phyloP scores from a whole-genome alignment of 2,888 invertebrate species.

The Hirtodrosophila duncani region DNA sequence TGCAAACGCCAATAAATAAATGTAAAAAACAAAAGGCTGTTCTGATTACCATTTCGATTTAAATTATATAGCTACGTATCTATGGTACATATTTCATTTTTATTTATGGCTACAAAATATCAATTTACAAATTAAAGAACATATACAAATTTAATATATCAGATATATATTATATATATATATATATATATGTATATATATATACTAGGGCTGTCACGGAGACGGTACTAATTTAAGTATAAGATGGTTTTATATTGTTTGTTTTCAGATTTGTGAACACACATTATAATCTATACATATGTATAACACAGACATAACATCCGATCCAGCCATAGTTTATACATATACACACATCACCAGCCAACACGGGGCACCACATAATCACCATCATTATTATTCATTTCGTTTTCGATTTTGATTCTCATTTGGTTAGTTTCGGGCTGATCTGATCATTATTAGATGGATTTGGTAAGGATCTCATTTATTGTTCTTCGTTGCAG shows the following conservation, averaged over 20 bases:
- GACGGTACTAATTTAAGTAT: constrained; percentile 45
- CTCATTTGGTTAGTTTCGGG: no score
- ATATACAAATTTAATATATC: constrained; percentile 63
- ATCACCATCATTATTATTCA: not conserved
- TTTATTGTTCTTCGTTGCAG: constrained; percentile 56
- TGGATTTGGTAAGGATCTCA: constrained; percentile 46
- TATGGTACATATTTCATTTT: no score
- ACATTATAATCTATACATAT: constrained; percentile 38
- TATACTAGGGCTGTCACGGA: constrained; percentile 55
- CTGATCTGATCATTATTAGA: no score
- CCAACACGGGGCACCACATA: constrained; percentile 58
- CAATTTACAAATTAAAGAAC: constrained; percentile 71
- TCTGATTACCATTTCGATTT: no score
- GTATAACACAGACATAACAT: constrained; percentile 31
- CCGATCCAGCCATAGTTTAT: constrained; percentile 47
- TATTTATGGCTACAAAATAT: constrained; percentile 68
- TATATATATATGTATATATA: constrained; percentile 25
- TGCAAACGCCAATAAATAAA: no score
- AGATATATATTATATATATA: constrained; percentile 36
- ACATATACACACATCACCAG: constrained; percentile 42
- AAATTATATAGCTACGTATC: no score
- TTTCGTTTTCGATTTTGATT: no score
- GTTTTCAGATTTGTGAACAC: constrained; percentile 49
- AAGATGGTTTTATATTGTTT: constrained; percentile 12
- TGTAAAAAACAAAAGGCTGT: not conserved